Conservation (phyloP, 2,113 vertebrate species). For the Notothenia coriiceps region DNA sequence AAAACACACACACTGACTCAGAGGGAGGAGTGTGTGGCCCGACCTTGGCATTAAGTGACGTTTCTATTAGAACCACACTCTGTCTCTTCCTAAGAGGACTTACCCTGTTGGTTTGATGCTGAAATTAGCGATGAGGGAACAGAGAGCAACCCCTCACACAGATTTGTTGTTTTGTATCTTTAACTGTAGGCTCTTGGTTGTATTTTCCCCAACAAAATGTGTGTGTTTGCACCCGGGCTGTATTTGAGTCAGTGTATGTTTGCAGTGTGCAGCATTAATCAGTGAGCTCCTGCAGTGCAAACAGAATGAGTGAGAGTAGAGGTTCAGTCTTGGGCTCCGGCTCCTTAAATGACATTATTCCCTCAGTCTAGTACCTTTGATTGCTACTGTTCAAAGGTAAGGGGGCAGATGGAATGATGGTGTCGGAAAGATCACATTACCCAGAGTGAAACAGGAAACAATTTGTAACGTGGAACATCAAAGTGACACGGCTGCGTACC, state of each 20-base stretch:
- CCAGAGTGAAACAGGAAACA: constrained; percentile 27
- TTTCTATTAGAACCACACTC: background rate
- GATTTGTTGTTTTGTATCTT: constrained; percentile 14
- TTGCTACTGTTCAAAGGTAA: constrained; percentile 61
- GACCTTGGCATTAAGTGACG: constrained; percentile 25
- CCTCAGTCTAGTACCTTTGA: constrained; percentile 64
- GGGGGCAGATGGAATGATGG: background rate
- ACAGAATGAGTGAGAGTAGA: constrained; percentile 54
- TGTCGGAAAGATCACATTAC: constrained; percentile 59
- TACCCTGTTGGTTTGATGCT: background rate
- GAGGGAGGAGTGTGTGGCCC: background rate
- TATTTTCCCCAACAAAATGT: background rate
- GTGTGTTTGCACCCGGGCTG: constrained; percentile 13
- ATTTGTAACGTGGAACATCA: constrained; percentile 60
- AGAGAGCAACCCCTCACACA: background rate
- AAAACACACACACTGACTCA: constrained; percentile 10
- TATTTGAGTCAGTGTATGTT: constrained; percentile 45
- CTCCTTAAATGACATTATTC: constrained; percentile 67
- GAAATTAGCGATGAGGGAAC: background rate
- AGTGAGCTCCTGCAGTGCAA: constrained; percentile 51
- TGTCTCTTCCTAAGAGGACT: background rate
- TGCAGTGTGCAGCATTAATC: constrained; percentile 42
- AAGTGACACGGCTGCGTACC: constrained; percentile 47
- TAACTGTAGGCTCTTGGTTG: background rate
- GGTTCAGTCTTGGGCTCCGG: constrained; percentile 37